Evolutionary conservation across 2,797 vertebrate species (phyloP).

Genomic region (Lates japonicus): DNA sequence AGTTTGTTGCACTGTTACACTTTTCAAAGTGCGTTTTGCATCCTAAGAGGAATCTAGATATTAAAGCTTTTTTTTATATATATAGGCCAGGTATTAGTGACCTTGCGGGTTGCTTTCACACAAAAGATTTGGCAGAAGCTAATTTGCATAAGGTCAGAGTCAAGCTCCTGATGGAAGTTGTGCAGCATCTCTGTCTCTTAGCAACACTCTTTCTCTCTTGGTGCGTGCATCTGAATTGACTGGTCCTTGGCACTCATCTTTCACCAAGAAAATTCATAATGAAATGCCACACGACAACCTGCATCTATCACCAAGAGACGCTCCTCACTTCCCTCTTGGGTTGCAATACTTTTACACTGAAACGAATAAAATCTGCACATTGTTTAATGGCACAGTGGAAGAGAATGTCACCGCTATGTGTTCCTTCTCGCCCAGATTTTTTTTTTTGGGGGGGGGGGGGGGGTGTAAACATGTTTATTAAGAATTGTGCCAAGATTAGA

Average conservation of each 20-base stretch:
- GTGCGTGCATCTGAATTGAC: constrained; percentile 92
- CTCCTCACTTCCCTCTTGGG: constrained; percentile 59
- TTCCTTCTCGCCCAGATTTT: constrained; percentile 16
- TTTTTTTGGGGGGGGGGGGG: constrained; percentile 24
- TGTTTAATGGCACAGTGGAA: constrained; percentile 79
- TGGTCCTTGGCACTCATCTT: constrained; percentile 97
- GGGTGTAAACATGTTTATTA: constrained; percentile 67
- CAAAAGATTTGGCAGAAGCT: constrained; percentile 93
- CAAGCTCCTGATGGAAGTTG: constrained; percentile 96
- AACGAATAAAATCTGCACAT: constrained; percentile 87
- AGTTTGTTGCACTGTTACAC: constrained; percentile 43
- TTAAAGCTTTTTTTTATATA: constrained; percentile 83
- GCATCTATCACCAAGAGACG: constrained; percentile 89
- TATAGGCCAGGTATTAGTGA: constrained; percentile 93
- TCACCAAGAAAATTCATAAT: constrained; percentile 94
- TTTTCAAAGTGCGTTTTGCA: constrained; percentile 84
- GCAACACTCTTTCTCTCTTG: constrained; percentile 96
- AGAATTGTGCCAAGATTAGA: constrained; percentile 78
- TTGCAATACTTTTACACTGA: constrained; percentile 48
- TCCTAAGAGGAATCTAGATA: constrained; percentile 90
- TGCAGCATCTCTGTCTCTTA: constrained; percentile 98
- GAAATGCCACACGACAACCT: constrained; percentile 96
- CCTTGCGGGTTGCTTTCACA: constrained; percentile 89
- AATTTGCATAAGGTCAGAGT: constrained; percentile 99
- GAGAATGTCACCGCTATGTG: constrained; percentile 44